These are phyloP conservation scores for Zoanthus gigantus DNA, from an alignment of 92 coral and sea anemone genomes.

Conservation along the genomic window DNA sequence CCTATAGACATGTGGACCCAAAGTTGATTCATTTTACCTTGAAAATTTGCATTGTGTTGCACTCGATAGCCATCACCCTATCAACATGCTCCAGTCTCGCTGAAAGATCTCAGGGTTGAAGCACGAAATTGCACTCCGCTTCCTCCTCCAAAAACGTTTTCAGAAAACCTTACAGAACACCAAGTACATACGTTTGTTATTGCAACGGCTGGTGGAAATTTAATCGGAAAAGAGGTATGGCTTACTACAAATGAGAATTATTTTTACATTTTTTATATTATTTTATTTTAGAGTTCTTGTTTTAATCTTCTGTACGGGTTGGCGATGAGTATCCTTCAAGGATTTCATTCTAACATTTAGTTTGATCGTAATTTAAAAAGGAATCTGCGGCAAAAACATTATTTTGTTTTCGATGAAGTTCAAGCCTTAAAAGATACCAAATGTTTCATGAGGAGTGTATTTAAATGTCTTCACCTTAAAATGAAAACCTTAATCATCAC, in stretches of 20 bases:
- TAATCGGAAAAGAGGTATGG: slow-evolving; percentile 70
- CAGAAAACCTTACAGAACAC: slow-evolving; percentile 79
- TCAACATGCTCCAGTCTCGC: slow-evolving; percentile 79
- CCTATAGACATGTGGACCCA: background rate
- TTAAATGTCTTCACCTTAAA: no score
- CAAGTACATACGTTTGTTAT: slow-evolving; percentile 74
- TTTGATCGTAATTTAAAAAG: no score
- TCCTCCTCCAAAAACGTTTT: slow-evolving; percentile 62
- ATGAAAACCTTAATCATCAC: no score
- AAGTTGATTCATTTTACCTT: background rate
- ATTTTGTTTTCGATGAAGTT: no score
- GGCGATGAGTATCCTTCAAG: background rate
- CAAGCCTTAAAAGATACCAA: no score
- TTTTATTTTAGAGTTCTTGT: background rate
- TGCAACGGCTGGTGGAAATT: slow-evolving; percentile 60
- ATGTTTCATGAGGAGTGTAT: no score
- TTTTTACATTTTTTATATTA: background rate
- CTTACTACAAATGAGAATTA: background rate
- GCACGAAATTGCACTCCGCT: slow-evolving; percentile 73
- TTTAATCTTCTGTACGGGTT: background rate
- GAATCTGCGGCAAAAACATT: no score
- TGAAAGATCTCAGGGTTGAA: slow-evolving; percentile 71
- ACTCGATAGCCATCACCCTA: slow-evolving; percentile 76
- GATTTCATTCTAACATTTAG: no score
- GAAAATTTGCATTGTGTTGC: background rate